These are phyloP conservation scores for Pseudomugil gertrudae DNA, from an alignment of 2,797 vertebrate genomes.

Conservation along the genomic window DNA sequence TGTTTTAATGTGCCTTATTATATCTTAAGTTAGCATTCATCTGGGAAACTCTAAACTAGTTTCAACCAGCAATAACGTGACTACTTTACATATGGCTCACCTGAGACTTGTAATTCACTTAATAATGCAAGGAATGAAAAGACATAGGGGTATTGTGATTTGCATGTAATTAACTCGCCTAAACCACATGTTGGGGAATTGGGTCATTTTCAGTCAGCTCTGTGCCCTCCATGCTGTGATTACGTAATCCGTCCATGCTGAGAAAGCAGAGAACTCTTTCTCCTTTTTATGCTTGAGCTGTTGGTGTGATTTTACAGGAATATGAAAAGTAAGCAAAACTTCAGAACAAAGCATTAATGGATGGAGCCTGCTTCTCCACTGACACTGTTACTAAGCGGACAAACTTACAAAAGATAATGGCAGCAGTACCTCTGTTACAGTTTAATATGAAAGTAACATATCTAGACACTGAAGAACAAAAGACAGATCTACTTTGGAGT, in stretches of 20 bases:
- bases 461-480: too few relatives aligned
- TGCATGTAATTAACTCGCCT: not conserved
- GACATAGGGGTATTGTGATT: not conserved
- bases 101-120: too few relatives aligned
- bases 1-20: conserved; percentile 2
- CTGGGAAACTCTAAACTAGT: not conserved
- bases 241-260: not conserved
- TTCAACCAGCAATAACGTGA: not conserved
- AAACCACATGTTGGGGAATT: not conserved
- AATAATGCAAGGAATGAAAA: not conserved
- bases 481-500: too few relatives aligned
- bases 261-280: conserved; percentile 8
- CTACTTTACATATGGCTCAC: not conserved
- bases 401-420: not conserved
- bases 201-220: not conserved
- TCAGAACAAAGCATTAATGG: conserved; percentile 3
- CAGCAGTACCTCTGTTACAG: not conserved
- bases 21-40: not conserved
- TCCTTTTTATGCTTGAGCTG: conserved; percentile 5
- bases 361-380: not conserved
- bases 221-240: not conserved
- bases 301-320: not conserved
- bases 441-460: too few relatives aligned
- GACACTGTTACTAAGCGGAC: not conserved
- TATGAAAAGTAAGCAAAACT: conserved; percentile 4